phyloP scores from a whole-genome alignment of 2,888 invertebrate genomes.

The Epicampocera succincta region DNA sequence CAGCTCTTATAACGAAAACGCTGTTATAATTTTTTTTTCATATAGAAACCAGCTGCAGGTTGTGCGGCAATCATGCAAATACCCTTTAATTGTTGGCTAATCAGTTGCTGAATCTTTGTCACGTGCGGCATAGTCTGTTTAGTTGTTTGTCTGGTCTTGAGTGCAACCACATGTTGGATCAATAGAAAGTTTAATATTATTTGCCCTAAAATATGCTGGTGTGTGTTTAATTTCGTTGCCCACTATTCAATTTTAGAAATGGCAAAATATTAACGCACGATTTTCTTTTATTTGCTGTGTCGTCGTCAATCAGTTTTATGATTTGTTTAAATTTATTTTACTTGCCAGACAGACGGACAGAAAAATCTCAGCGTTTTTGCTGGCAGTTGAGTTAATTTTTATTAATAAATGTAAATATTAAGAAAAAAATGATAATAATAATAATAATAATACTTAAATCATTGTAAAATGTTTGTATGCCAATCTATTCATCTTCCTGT shows the following conservation, averaged over 20 bases:
- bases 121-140: too few relatives aligned
- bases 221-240: not conserved
- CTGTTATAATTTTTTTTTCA: too few relatives aligned
- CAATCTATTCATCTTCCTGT: conserved; percentile 1
- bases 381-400: conserved; percentile 43
- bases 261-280: conserved; percentile 67
- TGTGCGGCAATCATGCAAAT: too few relatives aligned
- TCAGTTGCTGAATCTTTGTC: too few relatives aligned
- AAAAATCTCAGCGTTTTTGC: not conserved
- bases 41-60: too few relatives aligned
- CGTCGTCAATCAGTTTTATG: conserved; percentile 68
- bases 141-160: too few relatives aligned
- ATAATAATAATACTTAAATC: conserved; percentile 21
- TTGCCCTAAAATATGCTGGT: too few relatives aligned
- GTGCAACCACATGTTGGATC: too few relatives aligned
- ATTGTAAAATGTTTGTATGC: conserved; percentile 24
- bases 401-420: conserved; percentile 68
- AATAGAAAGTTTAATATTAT: too few relatives aligned
- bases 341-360: too few relatives aligned
- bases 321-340: conserved; percentile 54
- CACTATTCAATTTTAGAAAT: conserved; percentile 25
- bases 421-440: not conserved
- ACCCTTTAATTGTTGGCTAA: too few relatives aligned
- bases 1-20: too few relatives aligned
- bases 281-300: conserved; percentile 65